phyloP scores from a whole-genome alignment of 2,888 invertebrate species.

The Xylota segnis region DNA sequence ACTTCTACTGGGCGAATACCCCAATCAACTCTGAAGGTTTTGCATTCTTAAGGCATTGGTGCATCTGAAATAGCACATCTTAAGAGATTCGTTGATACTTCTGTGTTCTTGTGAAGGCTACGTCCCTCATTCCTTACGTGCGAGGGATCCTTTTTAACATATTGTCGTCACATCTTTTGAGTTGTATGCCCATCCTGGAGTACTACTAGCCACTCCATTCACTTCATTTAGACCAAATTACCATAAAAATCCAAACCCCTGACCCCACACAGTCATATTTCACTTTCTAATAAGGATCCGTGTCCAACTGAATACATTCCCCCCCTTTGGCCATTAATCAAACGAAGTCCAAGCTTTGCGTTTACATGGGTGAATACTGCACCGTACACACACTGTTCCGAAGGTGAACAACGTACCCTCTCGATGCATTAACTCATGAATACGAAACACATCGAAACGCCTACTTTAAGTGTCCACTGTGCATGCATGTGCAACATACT shows the following conservation, averaged over 20 bases:
- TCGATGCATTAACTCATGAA: conserved; percentile 63
- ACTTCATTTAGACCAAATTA: too few relatives aligned
- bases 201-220: too few relatives aligned
- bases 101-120: too few relatives aligned
- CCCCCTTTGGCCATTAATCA: conserved; percentile 67
- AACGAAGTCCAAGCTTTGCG: conserved; percentile 37
- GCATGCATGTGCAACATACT: conserved; percentile 30
- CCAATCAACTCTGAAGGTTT: too few relatives aligned
- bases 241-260: conserved; percentile 4
- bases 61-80: too few relatives aligned
- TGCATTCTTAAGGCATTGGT: too few relatives aligned
- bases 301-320: conserved; percentile 35
- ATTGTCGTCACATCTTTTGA: too few relatives aligned
- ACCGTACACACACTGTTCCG: conserved; percentile 23
- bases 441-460: conserved; percentile 51
- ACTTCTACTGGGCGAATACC: too few relatives aligned
- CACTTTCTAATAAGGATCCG: conserved; percentile 36
- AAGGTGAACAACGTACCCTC: conserved; percentile 51
- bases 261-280: conserved; percentile 42
- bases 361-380: conserved; percentile 7
- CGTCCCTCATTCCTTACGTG: too few relatives aligned
- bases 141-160: too few relatives aligned
- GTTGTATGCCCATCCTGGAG: too few relatives aligned
- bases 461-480: conserved; percentile 44
- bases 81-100: too few relatives aligned